These are phyloP conservation scores for Eptatretus burgeri DNA, from an alignment of 2,113 vertebrate species.

Conservation along the genomic window DNA sequence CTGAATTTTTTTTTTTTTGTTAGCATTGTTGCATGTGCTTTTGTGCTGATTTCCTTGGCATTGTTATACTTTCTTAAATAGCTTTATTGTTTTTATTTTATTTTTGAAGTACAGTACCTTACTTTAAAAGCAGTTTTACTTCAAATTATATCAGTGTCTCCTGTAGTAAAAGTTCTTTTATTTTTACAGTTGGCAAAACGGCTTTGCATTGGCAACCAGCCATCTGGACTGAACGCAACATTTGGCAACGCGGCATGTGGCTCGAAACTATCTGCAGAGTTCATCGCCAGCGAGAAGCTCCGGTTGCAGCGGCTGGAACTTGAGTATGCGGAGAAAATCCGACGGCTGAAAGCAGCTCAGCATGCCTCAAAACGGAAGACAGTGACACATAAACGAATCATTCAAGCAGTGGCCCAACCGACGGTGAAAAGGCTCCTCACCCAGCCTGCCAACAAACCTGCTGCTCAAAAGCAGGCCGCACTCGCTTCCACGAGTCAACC, in stretches of 20 bases:
- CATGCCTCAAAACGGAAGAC: slow-evolving; percentile 13
- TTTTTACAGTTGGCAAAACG: slow-evolving; percentile 31
- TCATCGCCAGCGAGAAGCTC: slow-evolving; percentile 59
- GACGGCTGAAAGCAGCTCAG: slow-evolving; percentile 61
- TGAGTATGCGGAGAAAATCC: slow-evolving; percentile 86
- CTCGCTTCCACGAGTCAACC: slow-evolving; percentile 31
- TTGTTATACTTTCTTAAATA: too few relatives aligned
- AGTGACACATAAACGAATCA: neutral
- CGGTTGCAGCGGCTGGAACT: slow-evolving; percentile 64
- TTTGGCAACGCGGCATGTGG: too few relatives aligned
- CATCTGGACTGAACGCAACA: slow-evolving; percentile 1
- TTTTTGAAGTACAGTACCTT: neutral
- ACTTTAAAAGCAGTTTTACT: neutral
- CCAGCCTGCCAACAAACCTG: neutral
- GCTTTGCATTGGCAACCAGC: slow-evolving; percentile 24
- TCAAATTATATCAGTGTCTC: neutral
- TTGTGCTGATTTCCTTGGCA: too few relatives aligned
- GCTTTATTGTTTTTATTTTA: neutral
- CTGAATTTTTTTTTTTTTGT: too few relatives aligned
- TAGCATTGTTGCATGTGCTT: too few relatives aligned
- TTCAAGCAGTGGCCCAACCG: neutral
- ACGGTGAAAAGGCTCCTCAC: neutral
- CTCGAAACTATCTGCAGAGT: slow-evolving; percentile 33
- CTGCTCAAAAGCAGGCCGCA: neutral
- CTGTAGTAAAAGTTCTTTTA: slow-evolving; percentile 4